Conservation (phyloP, 2,797 vertebrate genomes). For the Chaenodraco wilsoni region DNA sequence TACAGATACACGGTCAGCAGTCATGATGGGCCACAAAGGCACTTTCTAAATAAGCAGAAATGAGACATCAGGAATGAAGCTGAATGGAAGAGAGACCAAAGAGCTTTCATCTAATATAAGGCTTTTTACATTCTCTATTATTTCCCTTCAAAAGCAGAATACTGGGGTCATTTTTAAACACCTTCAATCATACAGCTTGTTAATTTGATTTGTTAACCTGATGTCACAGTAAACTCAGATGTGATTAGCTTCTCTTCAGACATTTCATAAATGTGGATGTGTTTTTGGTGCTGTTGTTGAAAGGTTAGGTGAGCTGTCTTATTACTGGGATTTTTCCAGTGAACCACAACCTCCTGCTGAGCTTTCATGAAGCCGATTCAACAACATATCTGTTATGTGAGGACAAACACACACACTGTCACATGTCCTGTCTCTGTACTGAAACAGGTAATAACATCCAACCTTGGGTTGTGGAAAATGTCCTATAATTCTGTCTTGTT, state of each 20-base stretch:
- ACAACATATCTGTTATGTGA: conserved; percentile 37
- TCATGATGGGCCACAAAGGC: conserved; percentile 24
- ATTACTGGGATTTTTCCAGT: conserved; percentile 32
- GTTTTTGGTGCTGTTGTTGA: neutral
- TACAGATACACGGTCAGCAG: conserved; percentile 48
- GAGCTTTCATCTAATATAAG: neutral
- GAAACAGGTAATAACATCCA: neutral
- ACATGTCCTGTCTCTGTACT: neutral
- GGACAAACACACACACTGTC: conserved; percentile 2
- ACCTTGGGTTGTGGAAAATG: neutral
- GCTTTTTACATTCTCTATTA: neutral
- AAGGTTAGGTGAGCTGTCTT: conserved; percentile 33
- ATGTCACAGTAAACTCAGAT: neutral
- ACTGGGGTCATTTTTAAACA: neutral
- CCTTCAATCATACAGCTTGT: neutral
- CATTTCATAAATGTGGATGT: conserved; percentile 6
- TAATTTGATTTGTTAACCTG: neutral
- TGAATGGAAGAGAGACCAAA: neutral
- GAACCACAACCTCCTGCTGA: conserved; percentile 28
- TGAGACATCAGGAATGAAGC: neutral
- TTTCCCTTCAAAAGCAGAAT: conserved; percentile 7
- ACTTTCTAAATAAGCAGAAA: conserved; percentile 31
- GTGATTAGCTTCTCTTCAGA: neutral
- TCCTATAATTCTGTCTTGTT: neutral
- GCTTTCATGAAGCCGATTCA: conserved; percentile 33